Evolutionary conservation across 1,140 invertebrate species (phyloP), one percentile per base, ranked within the genome.

Genomic region (Ditylenchus dipsaci): DNA sequence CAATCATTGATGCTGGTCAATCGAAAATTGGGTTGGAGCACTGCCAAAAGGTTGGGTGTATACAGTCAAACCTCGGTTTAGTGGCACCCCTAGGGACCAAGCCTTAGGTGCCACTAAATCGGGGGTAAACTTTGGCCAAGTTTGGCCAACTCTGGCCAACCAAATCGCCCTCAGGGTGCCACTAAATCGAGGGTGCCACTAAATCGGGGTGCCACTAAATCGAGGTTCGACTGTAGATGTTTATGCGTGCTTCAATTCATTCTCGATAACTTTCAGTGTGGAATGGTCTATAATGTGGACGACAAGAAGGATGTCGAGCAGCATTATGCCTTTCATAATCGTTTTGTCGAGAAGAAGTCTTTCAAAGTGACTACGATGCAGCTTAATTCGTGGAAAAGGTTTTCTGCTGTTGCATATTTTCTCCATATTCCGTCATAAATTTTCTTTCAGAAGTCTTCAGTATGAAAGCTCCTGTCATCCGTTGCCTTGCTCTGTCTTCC

Each of bases 1-100:
- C 38, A 26, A 74, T 78, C 19, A n/a, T 75, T 27, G 74, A 75
- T 68, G 71, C 69, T 47, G 74, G 74, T 1, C 76, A 78, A 49
- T 67, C 68, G 27, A 69, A 75, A 15, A 63, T 75, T 63, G 74
- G 74, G 11, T 19, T 78, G 17, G 69, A 74, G 38, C 56, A 67
- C 27, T 75, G 74, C 59, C 23, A 30, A 42, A 59, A 72, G 42
- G 74, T 75, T 42, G 21, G 33, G n/a, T 15, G 17, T 33, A n/a
- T 27, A 23, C 1, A 19, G 1, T n/a, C n/a, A n/a, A n/a, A n/a
- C n/a, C n/a, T n/a, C n/a, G n/a, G n/a, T n/a, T n/a, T n/a, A n/a
- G n/a, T n/a, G n/a, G n/a, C n/a, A n/a, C n/a, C n/a, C n/a, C n/a
- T n/a, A n/a, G n/a, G n/a, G n/a, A n/a, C n/a, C n/a, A n/a, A n/a